Conservation (phyloP, 2,113 vertebrate genomes). For the Accipiter cooperii region DNA sequence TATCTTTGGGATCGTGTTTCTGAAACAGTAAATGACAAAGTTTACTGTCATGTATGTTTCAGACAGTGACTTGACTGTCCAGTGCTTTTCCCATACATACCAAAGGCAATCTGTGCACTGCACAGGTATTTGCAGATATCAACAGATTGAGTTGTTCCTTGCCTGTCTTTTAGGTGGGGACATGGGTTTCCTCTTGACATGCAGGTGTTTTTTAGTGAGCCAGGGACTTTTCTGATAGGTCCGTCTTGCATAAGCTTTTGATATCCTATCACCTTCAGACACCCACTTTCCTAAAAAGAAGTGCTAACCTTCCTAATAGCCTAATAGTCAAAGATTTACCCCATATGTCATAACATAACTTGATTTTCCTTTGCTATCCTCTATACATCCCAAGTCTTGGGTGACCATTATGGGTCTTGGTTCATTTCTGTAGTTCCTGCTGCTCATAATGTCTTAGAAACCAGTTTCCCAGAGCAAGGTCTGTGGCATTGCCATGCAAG, state of each 20-base stretch:
- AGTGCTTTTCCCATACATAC: not conserved
- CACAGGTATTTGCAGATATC: not conserved
- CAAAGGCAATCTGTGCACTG: not conserved
- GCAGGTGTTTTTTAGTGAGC: not conserved
- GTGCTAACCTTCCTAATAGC: not conserved
- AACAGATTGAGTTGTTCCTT: not conserved
- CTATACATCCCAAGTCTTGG: not conserved
- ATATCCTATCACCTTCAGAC: not conserved
- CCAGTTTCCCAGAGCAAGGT: not conserved
- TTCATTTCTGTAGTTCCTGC: not conserved
- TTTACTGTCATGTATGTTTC: not conserved
- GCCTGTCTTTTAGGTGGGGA: not conserved
- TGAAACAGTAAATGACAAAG: not conserved
- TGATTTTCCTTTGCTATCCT: not conserved
- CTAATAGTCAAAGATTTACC: not conserved
- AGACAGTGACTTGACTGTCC: not conserved
- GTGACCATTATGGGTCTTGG: not conserved
- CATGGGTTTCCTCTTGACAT: not conserved
- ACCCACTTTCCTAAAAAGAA: not conserved
- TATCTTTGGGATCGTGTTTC: not conserved
- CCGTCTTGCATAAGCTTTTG: not conserved
- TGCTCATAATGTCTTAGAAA: not conserved
- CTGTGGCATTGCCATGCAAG: not conserved
- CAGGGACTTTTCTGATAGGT: not conserved
- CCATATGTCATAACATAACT: not conserved